These are phyloP conservation scores for Theristicus caerulescens DNA, from an alignment of 2,113 vertebrate species.

Conservation along the genomic window DNA sequence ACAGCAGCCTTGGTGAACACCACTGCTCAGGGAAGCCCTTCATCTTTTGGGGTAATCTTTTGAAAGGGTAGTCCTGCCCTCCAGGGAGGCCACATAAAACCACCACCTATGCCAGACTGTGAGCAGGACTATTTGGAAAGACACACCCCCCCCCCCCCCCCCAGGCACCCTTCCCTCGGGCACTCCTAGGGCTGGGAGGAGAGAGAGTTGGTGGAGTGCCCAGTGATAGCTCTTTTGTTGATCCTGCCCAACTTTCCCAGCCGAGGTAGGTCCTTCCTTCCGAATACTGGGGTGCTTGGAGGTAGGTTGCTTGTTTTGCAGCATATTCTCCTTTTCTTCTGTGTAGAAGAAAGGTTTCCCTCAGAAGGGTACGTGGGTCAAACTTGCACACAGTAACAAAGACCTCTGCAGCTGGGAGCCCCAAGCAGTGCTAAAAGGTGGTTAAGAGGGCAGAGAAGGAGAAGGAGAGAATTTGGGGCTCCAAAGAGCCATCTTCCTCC, in stretches of 20 bases:
- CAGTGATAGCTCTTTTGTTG: background rate
- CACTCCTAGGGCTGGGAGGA: background rate
- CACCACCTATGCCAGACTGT: background rate
- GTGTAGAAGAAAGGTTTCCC: background rate
- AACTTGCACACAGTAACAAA: background rate
- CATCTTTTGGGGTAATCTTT: accelerated
- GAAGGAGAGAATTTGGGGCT: background rate
- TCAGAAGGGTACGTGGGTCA: background rate
- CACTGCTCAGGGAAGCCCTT: background rate
- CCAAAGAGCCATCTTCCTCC: background rate
- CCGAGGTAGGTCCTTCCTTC: background rate
- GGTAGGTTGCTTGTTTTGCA: background rate
- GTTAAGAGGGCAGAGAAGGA: background rate
- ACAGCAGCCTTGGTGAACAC: background rate
- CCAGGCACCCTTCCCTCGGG: background rate
- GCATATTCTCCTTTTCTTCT: background rate
- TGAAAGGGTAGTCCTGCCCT: background rate
- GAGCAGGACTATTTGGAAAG: background rate
- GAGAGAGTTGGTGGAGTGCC: background rate
- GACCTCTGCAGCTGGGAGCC: background rate
- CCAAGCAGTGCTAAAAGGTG: background rate
- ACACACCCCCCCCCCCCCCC: too few relatives aligned
- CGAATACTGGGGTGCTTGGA: accelerated
- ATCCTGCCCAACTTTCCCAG: background rate
- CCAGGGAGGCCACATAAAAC: background rate